Base-by-base conservation (phyloP, 2,113 vertebrate species). In the Clarias gariepinus region DNA sequence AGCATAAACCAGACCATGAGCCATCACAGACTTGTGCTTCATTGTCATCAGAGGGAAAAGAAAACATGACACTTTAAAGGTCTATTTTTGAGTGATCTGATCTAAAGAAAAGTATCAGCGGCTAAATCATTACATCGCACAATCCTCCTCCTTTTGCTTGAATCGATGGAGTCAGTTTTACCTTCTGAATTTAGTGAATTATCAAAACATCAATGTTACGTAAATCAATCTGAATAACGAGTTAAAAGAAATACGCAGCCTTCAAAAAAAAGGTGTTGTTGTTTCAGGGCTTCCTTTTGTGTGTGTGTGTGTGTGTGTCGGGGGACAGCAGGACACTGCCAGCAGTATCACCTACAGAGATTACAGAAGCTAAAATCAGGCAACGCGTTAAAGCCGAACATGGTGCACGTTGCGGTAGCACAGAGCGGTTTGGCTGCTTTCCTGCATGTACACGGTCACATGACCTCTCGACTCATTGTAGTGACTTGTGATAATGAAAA, bases 401-500 rank as follows among this genome's bases (percentile, higher is more conserved):
- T 23, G 11, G 11, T 76, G 33, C 12, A 73, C 69, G 41, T 36
- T 15, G 71, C 71, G 3, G 2, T 25, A 74, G 71, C 36, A 19
- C 55, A 71, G 73, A 87, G 81, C 81, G 63, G 89, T 92, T 92
- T 92, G 90, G 90, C 90, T 91, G 86, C 10, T 88, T 86, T 92
- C 90, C 86, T 91, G 82, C 85, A 76, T 2, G 41, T 41, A 23
- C 41, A 13, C 10, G 12, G 36, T 76, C 71, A 76, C 23, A 25
- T 76, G 11, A 52, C 4, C 73, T 73, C 73, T 76, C 41, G 15
- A 11, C 21, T 25, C 23, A 4, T 3, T n/a, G 73, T 52, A 76
- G 41, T n/a, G 41, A 0, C 21, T 73, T 4, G 41, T 52, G 21
- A 2, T 15, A 4, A n/a, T 4, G 15, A 76, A 52, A n/a, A 11